Evolutionary conservation across 53 echinoderm and acorn worm species (phyloP).

Genomic region (Temnopleurus reevesii): DNA sequence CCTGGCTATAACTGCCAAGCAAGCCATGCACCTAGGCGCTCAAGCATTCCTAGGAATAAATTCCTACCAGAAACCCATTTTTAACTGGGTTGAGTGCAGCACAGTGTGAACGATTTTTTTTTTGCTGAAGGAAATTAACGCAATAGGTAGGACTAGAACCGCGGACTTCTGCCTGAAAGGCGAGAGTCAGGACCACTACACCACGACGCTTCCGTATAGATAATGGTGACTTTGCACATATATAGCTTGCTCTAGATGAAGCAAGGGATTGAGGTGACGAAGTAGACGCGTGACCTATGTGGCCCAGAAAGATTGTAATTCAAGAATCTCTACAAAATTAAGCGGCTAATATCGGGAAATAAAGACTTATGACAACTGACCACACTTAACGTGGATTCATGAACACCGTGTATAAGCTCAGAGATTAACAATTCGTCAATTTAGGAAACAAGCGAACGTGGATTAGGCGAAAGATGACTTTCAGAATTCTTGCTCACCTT

Average conservation of each 20-base stretch:
- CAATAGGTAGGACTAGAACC: too few relatives aligned
- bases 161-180: too few relatives aligned
- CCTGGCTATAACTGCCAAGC: too few relatives aligned
- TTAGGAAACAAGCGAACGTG: not conserved
- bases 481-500: slow-evolving; percentile 7
- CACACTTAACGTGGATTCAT: not conserved
- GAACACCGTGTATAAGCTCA: not conserved
- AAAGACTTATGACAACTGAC: not conserved
- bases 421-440: not conserved
- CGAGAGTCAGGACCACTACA: not conserved
- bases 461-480: slow-evolving; percentile 4
- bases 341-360: slow-evolving; percentile 1
- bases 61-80: too few relatives aligned
- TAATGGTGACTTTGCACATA: not conserved
- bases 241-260: not conserved
- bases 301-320: not conserved
- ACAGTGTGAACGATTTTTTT: too few relatives aligned
- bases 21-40: too few relatives aligned
- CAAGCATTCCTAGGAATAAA: too few relatives aligned
- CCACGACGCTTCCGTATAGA: not conserved
- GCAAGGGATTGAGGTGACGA: not conserved
- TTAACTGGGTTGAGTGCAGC: too few relatives aligned
- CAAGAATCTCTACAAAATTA: slow-evolving; percentile 2
- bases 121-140: too few relatives aligned
- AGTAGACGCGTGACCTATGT: not conserved